These are phyloP conservation scores for Lipotes vexillifer DNA, from an alignment of 2,113 vertebrate species.

Conservation along the genomic window DNA sequence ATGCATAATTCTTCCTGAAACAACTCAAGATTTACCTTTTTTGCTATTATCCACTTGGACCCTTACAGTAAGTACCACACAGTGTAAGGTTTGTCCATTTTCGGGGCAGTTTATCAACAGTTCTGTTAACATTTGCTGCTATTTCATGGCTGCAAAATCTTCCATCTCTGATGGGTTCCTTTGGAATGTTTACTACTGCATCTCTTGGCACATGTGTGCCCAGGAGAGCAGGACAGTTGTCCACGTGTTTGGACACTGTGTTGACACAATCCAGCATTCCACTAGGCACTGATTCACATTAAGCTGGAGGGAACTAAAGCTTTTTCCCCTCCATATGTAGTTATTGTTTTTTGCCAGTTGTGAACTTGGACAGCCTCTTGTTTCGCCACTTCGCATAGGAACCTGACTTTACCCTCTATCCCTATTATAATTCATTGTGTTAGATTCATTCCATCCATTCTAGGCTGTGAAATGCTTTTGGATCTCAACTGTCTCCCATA, in stretches of 20 bases:
- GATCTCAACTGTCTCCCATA: not conserved
- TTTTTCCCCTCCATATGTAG: not conserved
- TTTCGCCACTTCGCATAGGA: not conserved
- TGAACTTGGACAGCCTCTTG: not conserved
- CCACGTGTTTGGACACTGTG: not conserved
- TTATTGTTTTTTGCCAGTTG: not conserved
- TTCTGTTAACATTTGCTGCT: not conserved
- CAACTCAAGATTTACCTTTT: not conserved
- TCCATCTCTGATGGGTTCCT: not conserved
- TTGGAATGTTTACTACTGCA: rapidly evolving
- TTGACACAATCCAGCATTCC: not conserved
- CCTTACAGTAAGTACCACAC: not conserved
- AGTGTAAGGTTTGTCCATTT: not conserved
- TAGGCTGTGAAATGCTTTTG: not conserved
- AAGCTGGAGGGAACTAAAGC: not conserved
- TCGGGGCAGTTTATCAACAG: not conserved
- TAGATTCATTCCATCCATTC: not conserved
- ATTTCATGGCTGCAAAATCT: not conserved
- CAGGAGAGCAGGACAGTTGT: not conserved
- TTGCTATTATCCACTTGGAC: not conserved
- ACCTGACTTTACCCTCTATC: not conserved
- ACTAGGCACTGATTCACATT: not conserved
- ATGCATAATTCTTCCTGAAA: not conserved
- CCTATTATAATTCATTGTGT: not conserved
- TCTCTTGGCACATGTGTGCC: not conserved